Evolutionary conservation across 1,140 invertebrate species (phyloP), one percentile per base, ranked within the genome.

Genomic region (Argopecten irradians): DNA sequence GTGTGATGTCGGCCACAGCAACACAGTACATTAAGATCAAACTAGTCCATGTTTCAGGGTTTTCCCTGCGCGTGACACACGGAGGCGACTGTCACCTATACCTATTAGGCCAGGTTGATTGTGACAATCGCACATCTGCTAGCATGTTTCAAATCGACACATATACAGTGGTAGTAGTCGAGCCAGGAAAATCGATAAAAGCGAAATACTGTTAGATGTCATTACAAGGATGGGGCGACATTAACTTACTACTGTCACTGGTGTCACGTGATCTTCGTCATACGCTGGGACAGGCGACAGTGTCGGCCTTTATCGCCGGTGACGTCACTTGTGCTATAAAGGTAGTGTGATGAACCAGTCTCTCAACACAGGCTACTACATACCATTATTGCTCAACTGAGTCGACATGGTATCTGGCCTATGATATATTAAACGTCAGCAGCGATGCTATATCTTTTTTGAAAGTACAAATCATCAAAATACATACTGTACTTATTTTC

Each of bases 141-240:
- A 71, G 55, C 55, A 71, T 71, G 55, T 71, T 71, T 71, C 55
- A 71, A 71, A 71, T 71, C 55, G 55, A 71, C 55, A 71, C 55
- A 71, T 71, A 71, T 28, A 71, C 55, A n/a, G 55, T 16, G 55
- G 22, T 71, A 71, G 55, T 71, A 71, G 55, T 71, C 55, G 28
- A 3, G 55, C 55, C 55, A 71, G 55, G n/a, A 71, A 71, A 71
- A 71, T 71, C 55, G 55, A 71, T 71, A 71, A 28, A n/a, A 71
- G 22, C n/a, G 55, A 71, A 71, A 71, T 71, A 71, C 55, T 71
- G 55, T 71, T 71, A 71, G 55, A 71, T 71, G 55, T 28, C 55
- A n/a, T n/a, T 71, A 71, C 22, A 19, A 46, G 22, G 9, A 28
- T 71, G 22, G 55, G 55, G 55, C 55, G 55, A 71, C 55, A 71